A percentile compares a stretch with the other conserved stretches of the same genome.
These are phyloP conservation scores for Drosophila lacteicornis DNA, from an alignment of 1,140 invertebrate species.

Conservation along the genomic window DNA sequence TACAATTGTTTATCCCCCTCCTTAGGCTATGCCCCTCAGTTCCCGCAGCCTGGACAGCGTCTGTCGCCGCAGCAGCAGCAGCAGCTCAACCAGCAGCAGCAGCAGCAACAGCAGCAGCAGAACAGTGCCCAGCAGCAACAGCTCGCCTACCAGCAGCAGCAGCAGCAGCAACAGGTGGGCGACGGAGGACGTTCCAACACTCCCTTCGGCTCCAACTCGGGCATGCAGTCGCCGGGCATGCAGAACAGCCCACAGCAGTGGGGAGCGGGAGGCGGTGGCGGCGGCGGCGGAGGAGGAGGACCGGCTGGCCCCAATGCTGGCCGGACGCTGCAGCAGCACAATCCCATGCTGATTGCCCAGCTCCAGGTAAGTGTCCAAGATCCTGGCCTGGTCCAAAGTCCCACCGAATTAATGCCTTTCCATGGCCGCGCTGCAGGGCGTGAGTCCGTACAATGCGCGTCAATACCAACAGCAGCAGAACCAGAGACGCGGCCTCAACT, in stretches of 20 bases:
- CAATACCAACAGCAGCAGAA: slow-evolving; percentile 68
- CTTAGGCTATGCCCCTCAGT: slow-evolving; percentile 74
- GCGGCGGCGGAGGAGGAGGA: slow-evolving; percentile 26
- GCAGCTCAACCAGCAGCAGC: slow-evolving; percentile 57
- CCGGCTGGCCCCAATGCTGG: slow-evolving; percentile 55
- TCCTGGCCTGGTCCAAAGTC: background rate
- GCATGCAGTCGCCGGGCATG: slow-evolving; percentile 75
- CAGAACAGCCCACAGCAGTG: slow-evolving; percentile 74
- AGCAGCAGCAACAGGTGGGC: slow-evolving; percentile 74
- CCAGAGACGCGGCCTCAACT: slow-evolving; percentile 86
- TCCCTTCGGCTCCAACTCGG: slow-evolving; percentile 60
- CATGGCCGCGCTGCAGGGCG: slow-evolving; percentile 54
- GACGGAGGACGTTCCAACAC: slow-evolving; percentile 67
- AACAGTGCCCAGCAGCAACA: slow-evolving; percentile 73
- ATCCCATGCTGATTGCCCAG: slow-evolving; percentile 92
- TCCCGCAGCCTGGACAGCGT: slow-evolving; percentile 72
- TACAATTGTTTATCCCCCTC: no score
- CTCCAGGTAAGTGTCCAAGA: slow-evolving; percentile 86
- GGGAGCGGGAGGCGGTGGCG: slow-evolving; percentile 25
- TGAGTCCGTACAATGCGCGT: slow-evolving; percentile 74
- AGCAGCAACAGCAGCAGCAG: slow-evolving; percentile 63
- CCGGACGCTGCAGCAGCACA: slow-evolving; percentile 87
- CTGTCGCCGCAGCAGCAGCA: slow-evolving; percentile 74
- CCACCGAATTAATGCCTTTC: slow-evolving; percentile 38
- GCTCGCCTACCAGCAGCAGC: slow-evolving; percentile 70